Evolutionary conservation across 2,797 vertebrate genomes (phyloP).

Genomic region (Leuciscus waleckii): DNA sequence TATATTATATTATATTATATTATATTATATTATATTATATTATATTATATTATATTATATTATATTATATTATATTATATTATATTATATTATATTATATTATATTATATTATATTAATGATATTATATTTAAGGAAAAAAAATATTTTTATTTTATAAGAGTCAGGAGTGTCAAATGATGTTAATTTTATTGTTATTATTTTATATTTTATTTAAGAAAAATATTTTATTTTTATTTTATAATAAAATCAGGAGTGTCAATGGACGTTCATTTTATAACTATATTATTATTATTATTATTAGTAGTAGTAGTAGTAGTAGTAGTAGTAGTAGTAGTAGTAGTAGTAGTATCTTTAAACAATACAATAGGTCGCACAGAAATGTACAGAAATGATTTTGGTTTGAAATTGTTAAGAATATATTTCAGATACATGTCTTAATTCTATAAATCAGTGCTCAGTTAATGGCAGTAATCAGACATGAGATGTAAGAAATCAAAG

Average conservation of each 20-base stretch:
- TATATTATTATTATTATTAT: neutral
- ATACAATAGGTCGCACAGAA: neutral
- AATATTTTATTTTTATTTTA: neutral
- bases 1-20: too few species aligned
- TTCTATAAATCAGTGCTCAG: neutral
- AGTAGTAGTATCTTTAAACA: neutral
- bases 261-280: neutral
- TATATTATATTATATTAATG: too few species aligned
- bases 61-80: too few species aligned
- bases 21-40: too few species aligned
- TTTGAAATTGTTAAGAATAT: neutral
- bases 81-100: too few species aligned
- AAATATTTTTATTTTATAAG: too few species aligned
- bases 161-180: too few species aligned
- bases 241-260: neutral
- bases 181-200: too few species aligned
- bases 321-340: neutral
- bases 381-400: neutral
- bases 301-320: neutral
- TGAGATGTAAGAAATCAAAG: slow-evolving; percentile 53
- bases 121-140: too few species aligned
- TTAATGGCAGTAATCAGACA: slow-evolving; percentile 47
- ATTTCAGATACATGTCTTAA: neutral
- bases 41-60: neutral
- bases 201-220: too few species aligned